Evolutionary conservation across 1,140 invertebrate species (phyloP).

Genomic region (Palaemon carinicauda): DNA sequence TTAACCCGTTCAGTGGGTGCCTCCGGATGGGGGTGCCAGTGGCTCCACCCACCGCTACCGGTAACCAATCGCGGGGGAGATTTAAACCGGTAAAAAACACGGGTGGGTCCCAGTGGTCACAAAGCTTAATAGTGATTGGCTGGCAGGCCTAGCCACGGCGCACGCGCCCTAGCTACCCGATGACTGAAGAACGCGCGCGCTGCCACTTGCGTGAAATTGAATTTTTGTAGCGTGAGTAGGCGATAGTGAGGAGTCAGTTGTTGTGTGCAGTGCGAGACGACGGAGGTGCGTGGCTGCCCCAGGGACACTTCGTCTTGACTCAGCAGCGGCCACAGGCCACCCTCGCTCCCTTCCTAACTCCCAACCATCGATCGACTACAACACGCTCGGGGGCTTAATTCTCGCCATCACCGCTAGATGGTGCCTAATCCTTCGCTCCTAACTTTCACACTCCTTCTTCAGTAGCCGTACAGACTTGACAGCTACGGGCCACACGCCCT

Average conservation of each 20-base stretch:
- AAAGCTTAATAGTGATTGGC: conserved; percentile 11
- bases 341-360: neutral
- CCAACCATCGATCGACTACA: conserved; percentile 30
- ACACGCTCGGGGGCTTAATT: neutral
- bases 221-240: conserved; percentile 49
- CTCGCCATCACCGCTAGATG: conserved; percentile 33
- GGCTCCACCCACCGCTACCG: conserved; percentile 31
- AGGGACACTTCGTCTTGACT: too few relatives aligned
- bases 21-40: conserved; percentile 46
- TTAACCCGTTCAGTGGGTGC: conserved; percentile 56
- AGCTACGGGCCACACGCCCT: conserved; percentile 38
- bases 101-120: conserved; percentile 25
- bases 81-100: conserved; percentile 51
- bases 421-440: conserved; percentile 18
- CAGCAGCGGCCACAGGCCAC: too few relatives aligned
- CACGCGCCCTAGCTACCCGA: conserved; percentile 13
- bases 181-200: conserved; percentile 40
- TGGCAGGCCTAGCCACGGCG: neutral
- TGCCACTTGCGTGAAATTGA: conserved; percentile 53
- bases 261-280: conserved; percentile 37
- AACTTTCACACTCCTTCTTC: conserved; percentile 15
- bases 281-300: conserved; percentile 30
- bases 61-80: conserved; percentile 29
- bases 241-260: conserved; percentile 45
- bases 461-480: conserved; percentile 45